Evolutionary conservation across 2,797 vertebrate genomes (phyloP).

Genomic region (Dallia pectoralis): DNA sequence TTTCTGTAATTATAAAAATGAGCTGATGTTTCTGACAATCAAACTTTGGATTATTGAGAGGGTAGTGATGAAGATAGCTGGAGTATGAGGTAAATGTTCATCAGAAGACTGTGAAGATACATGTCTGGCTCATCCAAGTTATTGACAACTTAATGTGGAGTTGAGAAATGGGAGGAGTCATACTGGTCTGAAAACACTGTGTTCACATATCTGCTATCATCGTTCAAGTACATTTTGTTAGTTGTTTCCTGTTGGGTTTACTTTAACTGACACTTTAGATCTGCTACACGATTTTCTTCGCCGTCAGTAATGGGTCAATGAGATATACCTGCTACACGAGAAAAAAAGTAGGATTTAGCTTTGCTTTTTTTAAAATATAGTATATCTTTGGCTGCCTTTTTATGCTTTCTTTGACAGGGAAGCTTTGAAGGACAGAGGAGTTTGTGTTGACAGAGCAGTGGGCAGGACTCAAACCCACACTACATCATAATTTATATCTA

Average conservation of each 20-base stretch:
- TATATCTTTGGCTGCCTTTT: background rate
- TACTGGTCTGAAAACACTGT: background rate
- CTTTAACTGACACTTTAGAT: background rate
- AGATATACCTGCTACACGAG: too few species aligned
- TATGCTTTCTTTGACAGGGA: too few species aligned
- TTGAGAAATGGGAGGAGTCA: background rate
- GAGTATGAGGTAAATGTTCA: background rate
- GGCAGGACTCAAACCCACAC: too few species aligned
- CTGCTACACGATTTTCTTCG: too few species aligned
- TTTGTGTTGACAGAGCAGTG: too few species aligned
- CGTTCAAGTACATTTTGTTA: background rate
- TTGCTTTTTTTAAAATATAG: background rate
- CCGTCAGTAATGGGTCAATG: too few species aligned
- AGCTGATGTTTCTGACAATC: background rate
- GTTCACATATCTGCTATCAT: background rate
- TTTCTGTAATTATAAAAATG: slow-evolving; percentile 1
- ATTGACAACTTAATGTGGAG: background rate
- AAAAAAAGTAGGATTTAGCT: too few species aligned
- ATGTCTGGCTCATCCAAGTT: background rate
- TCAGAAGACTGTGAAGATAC: background rate
- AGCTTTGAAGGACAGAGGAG: too few species aligned
- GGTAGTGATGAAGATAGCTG: background rate
- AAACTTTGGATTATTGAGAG: background rate
- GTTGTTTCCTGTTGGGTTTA: background rate
- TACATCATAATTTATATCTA: too few species aligned